Conservation (phyloP, 2,888 invertebrate genomes). For the Altica lythri region DNA sequence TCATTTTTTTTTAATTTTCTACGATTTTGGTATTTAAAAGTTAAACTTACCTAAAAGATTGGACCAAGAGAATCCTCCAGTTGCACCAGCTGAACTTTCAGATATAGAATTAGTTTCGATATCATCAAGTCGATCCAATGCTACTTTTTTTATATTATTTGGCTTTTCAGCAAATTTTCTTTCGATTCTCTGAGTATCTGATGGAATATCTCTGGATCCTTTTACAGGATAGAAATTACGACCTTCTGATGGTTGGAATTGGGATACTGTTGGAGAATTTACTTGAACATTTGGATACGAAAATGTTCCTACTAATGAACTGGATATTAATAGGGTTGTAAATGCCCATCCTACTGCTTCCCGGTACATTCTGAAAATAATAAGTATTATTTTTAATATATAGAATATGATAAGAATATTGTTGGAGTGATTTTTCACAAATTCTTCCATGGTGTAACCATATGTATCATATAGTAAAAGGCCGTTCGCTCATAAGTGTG, state of each 20-base stretch:
- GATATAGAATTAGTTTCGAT: conserved; percentile 80
- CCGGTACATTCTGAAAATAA: conserved; percentile 61
- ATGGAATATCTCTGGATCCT: conserved; percentile 16
- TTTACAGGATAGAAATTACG: conserved; percentile 21
- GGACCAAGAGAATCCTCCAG: conserved; percentile 82
- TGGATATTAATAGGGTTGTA: conserved; percentile 70
- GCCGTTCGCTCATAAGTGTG: no score
- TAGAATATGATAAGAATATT: no score
- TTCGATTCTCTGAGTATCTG: conserved; percentile 53
- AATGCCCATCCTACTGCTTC: conserved; percentile 73
- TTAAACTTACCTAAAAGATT: conserved; percentile 72
- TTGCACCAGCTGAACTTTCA: conserved; percentile 57
- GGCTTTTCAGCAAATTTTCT: conserved; percentile 89
- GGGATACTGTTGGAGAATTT: conserved; percentile 31
- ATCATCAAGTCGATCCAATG: conserved; percentile 79
- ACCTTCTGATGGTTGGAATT: conserved; percentile 2
- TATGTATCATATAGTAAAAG: no score
- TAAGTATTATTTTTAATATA: no score
- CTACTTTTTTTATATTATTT: conserved; percentile 86
- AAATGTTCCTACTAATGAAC: conserved; percentile 68
- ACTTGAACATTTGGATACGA: conserved; percentile 65
- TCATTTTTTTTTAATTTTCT: not conserved
- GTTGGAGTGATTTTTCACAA: no score
- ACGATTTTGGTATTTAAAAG: not conserved
- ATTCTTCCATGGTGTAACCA: no score